Evolutionary conservation across 1,140 invertebrate genomes (phyloP).

Genomic region (Planococcus citri): DNA sequence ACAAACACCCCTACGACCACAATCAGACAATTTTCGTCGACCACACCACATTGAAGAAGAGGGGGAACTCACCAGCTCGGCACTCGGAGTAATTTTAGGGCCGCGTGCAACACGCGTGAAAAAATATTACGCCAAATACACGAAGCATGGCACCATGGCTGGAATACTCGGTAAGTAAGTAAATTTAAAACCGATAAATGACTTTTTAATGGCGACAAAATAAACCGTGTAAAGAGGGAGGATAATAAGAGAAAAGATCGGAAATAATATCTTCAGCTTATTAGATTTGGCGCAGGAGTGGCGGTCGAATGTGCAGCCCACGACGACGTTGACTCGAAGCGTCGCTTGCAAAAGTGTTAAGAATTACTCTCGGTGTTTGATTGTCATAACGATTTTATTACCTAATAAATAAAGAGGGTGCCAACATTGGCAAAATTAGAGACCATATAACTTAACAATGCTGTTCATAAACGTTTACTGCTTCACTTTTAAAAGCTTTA

Average conservation of each 20-base stretch:
- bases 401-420: constrained; percentile 6
- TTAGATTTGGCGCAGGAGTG: neutral
- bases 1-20: too few species aligned
- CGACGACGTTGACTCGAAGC: neutral
- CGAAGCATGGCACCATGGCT: too few species aligned
- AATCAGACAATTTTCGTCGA: too few species aligned
- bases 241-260: neutral
- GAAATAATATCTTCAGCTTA: neutral
- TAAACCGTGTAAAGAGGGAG: neutral
- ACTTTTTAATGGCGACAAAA: constrained; percentile 7
- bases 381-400: constrained; percentile 8
- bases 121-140: too few species aligned
- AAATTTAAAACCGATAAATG: neutral
- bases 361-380: neutral
- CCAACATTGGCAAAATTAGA: neutral
- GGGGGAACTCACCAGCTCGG: too few species aligned
- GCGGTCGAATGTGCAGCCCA: too few species aligned
- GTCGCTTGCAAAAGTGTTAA: neutral
- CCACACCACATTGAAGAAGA: too few species aligned
- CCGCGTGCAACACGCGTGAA: too few species aligned
- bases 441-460: neutral
- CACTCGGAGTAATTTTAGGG: too few species aligned
- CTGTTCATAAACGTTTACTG: neutral
- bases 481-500: constrained; percentile 1
- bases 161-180: neutral